Evolutionary conservation across 2,888 invertebrate species (phyloP), one percentile per base, ranked within the genome.

Genomic region (Amiota communis): DNA sequence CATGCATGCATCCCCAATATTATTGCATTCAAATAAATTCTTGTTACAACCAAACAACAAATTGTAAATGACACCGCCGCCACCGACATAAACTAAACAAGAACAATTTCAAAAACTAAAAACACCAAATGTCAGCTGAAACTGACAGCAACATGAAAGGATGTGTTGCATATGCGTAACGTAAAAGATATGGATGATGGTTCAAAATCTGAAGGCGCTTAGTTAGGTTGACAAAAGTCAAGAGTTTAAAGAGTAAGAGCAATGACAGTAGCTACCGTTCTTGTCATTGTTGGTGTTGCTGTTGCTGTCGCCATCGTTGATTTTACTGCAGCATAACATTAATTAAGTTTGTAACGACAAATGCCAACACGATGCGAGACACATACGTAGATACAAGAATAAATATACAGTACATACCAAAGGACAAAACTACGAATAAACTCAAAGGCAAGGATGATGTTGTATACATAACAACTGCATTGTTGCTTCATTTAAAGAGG

Each of bases 311-410:
- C 36, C 36, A 36, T 36, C 36, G 36, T 36, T 36, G 36, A 36
- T 36, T 36, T 36, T 36, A 36, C 36, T 36, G 36, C 8, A 36
- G 59, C 59, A 59, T 59, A 59, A 83, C 80, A 81, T 83, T 86
- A 84, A 86, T 84, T 86, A 82, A 83, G 81, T 83, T 85, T 82
- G 78, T 79, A 82, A 81, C 78, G 78, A 81, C 78, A 77, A 78
- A 79, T 76, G 77, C 78, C 75, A 76, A 80, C 75, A 81, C 78
- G 77, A 76, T 81, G 79, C n/a, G 75, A 71, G 64, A 77, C 73
- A 67, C 63, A 76, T 73, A 72, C 73, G 51, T 11, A 51, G 36
- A 36, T 36, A 6, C 73, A 73, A 75, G 56, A 72, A 51, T 70
- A 73, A 75, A 48, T 56, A 71, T 13, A 73, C 47, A 1, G 23